A percentile compares a stretch with the other conserved stretches of the same genome.
Evolutionary conservation across 92 coral and sea anemone genomes (phyloP).

Genomic region (Epizoanthus ramosus): DNA sequence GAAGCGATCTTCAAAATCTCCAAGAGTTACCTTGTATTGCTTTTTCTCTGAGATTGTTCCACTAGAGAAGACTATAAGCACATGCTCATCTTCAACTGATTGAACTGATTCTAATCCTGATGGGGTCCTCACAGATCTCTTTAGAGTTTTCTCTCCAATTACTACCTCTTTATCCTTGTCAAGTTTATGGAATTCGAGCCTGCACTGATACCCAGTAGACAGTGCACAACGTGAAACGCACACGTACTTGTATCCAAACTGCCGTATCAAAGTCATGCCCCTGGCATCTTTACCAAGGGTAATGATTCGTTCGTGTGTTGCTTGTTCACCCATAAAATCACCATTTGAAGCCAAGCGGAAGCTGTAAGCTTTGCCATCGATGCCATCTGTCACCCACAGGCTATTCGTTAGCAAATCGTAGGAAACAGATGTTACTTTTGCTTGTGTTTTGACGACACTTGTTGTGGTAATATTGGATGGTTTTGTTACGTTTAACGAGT

Average conservation of each 20-base stretch:
- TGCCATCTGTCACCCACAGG: constrained; percentile 87
- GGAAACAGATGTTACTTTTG: constrained; percentile 81
- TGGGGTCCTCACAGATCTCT: constrained; percentile 92
- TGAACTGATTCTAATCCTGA: constrained; percentile 91
- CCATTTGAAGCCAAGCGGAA: constrained; percentile 78
- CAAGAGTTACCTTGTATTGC: constrained; percentile 78
- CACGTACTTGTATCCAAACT: constrained; percentile 78
- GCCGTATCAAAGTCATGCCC: constrained; percentile 90
- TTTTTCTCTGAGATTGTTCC: constrained; percentile 89
- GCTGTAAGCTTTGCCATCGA: constrained; percentile 74
- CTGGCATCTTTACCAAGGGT: constrained; percentile 76
- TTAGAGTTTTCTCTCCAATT: constrained; percentile 75
- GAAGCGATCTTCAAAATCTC: constrained; percentile 96
- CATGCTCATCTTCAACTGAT: constrained; percentile 58
- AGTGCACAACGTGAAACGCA: constrained; percentile 88
- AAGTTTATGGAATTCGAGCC: constrained; percentile 86
- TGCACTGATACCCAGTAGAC: constrained; percentile 88
- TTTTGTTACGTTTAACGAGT: constrained; percentile 50
- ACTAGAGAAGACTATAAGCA: constrained; percentile 82
- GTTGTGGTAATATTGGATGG: constrained; percentile 75
- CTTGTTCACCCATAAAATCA: constrained; percentile 53
- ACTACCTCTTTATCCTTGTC: constrained; percentile 54
- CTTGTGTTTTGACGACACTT: constrained; percentile 56
- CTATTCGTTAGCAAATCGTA: constrained; percentile 70
- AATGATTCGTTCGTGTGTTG: constrained; percentile 67